Conservation (phyloP, 2,888 invertebrate genomes). For the Nineta flava region DNA sequence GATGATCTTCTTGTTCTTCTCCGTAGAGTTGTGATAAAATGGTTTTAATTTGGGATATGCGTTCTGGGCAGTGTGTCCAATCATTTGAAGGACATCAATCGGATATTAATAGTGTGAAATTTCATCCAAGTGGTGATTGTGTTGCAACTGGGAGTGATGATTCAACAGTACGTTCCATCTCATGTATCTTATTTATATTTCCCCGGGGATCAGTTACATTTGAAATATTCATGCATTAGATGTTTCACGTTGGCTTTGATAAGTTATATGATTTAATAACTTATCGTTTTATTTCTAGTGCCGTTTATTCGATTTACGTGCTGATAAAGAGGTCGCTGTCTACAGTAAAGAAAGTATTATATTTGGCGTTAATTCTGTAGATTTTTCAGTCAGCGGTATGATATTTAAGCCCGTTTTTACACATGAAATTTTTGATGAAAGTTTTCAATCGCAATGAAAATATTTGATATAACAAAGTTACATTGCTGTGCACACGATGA, state of each 20-base stretch:
- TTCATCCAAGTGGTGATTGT: slow-evolving; percentile 98
- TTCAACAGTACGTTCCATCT: slow-evolving; percentile 49
- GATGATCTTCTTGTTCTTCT: slow-evolving; percentile 6
- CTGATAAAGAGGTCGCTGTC: slow-evolving; percentile 92
- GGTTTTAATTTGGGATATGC: slow-evolving; percentile 98
- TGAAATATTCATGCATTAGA: too few species aligned
- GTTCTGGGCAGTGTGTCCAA: slow-evolving; percentile 94
- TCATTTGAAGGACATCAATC: slow-evolving; percentile 97
- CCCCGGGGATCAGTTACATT: too few species aligned
- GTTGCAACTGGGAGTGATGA: slow-evolving; percentile 98
- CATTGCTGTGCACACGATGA: too few species aligned
- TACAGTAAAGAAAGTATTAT: slow-evolving; percentile 95
- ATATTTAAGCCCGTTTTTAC: too few species aligned
- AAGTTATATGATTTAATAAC: too few species aligned
- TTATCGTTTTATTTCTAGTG: slow-evolving; percentile 54
- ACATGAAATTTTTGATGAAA: too few species aligned
- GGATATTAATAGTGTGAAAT: slow-evolving; percentile 94
- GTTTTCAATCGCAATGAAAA: too few species aligned
- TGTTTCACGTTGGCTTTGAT: too few species aligned
- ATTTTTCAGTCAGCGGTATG: slow-evolving; percentile 86
- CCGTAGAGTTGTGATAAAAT: slow-evolving; percentile 84
- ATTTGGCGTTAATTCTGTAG: slow-evolving; percentile 95
- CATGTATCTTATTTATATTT: too few species aligned
- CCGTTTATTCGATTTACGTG: slow-evolving; percentile 91
- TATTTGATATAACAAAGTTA: too few species aligned